Evolutionary conservation across 53 echinoderm and acorn worm species (phyloP).

Genomic region (Apostichopus leukothele): DNA sequence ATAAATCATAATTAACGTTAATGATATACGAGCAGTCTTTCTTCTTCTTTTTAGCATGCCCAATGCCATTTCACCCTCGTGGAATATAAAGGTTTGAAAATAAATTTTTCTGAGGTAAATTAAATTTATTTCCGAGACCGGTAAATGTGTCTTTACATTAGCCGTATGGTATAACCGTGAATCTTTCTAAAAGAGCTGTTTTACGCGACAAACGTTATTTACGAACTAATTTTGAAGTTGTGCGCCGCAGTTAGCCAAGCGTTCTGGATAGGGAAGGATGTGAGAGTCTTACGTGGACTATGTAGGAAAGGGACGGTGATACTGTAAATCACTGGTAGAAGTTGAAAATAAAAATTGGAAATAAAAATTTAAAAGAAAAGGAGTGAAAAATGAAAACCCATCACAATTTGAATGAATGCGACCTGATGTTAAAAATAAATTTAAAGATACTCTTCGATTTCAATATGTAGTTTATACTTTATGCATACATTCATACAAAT

Average conservation of each 20-base stretch:
- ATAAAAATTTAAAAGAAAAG: too few relatives aligned
- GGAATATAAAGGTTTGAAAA: not conserved
- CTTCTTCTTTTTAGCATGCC: constrained; percentile 7
- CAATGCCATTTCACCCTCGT: constrained; percentile 17
- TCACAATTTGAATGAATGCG: too few relatives aligned
- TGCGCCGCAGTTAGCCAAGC: not conserved
- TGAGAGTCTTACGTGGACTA: too few relatives aligned
- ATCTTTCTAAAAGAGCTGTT: constrained; percentile 27
- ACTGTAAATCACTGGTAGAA: not conserved
- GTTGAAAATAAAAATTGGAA: not conserved
- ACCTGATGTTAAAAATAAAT: too few relatives aligned
- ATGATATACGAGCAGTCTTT: constrained; percentile 22
- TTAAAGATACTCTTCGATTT: too few relatives aligned
- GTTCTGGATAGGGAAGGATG: too few relatives aligned
- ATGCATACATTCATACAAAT: too few relatives aligned
- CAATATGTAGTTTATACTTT: too few relatives aligned
- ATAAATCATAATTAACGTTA: constrained; percentile 37
- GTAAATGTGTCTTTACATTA: constrained; percentile 36
- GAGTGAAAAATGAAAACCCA: too few relatives aligned
- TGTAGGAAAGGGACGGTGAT: not conserved
- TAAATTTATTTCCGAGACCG: constrained; percentile 42
- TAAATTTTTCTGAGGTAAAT: constrained; percentile 10
- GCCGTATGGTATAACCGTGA: not conserved
- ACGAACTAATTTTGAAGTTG: constrained; percentile 34
- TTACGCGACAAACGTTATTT: constrained; percentile 34